Conservation (phyloP, 2,113 vertebrate species). For the Dascyllus trimaculatus region DNA sequence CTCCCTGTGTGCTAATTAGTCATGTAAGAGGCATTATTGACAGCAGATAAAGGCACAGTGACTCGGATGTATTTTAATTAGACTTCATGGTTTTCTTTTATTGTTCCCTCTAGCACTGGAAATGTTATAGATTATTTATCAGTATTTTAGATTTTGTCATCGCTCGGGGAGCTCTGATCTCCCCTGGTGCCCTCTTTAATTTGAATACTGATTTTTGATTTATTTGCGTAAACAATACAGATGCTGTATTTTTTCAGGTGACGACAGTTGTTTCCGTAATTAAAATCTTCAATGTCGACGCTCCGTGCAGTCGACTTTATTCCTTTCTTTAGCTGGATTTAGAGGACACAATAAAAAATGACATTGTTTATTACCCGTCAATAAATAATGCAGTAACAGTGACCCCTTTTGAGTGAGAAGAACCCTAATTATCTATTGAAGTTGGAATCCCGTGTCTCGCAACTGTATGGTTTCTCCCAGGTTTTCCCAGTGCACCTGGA, state of each 20-base stretch:
- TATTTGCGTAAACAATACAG: not conserved
- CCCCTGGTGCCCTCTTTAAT: too few relatives aligned
- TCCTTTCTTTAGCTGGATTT: too few relatives aligned
- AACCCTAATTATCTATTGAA: conserved; percentile 4
- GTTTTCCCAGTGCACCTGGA: conserved; percentile 25
- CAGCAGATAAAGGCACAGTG: not conserved
- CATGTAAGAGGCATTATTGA: not conserved
- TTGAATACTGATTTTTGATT: too few relatives aligned
- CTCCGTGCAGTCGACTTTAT: too few relatives aligned
- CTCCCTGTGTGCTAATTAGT: not conserved
- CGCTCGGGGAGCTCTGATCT: too few relatives aligned
- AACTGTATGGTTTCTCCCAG: not conserved
- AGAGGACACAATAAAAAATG: too few relatives aligned
- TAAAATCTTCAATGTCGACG: too few relatives aligned
- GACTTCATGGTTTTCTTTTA: not conserved
- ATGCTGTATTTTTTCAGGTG: not conserved
- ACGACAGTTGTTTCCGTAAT: not conserved
- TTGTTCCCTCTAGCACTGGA: not conserved
- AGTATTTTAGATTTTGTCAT: too few relatives aligned
- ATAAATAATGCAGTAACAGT: not conserved
- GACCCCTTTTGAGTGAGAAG: not conserved
- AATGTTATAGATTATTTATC: not conserved
- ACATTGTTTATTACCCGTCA: too few relatives aligned
- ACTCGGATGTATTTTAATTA: not conserved
- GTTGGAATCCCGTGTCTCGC: not conserved